Conservation (phyloP, 2,888 invertebrate species). For the Flexamia atlantica region DNA sequence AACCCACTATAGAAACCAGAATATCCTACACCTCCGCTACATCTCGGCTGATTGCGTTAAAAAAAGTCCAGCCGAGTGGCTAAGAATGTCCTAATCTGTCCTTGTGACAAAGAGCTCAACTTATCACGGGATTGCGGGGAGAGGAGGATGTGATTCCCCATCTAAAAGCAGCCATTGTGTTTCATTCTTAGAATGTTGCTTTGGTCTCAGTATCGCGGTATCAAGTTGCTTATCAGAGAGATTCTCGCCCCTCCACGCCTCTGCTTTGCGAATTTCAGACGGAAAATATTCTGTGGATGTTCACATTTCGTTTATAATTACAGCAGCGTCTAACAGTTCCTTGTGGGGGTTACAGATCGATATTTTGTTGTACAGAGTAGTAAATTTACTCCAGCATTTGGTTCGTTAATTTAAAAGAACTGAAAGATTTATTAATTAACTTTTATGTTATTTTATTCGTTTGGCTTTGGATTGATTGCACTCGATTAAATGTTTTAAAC, state of each 20-base stretch:
- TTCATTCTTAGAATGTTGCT: slow-evolving; percentile 38
- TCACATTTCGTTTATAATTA: slow-evolving; percentile 25
- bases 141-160: slow-evolving; percentile 27
- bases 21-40: not conserved
- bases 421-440: no score
- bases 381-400: no score
- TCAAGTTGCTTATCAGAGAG: slow-evolving; percentile 38
- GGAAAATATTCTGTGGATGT: slow-evolving; percentile 18
- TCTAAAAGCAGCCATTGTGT: slow-evolving; percentile 46
- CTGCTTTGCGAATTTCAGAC: slow-evolving; percentile 13
- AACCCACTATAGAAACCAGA: not conserved
- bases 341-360: not conserved
- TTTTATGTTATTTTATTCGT: no score
- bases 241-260: not conserved
- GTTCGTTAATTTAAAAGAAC: no score
- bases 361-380: slow-evolving; percentile 1
- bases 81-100: slow-evolving; percentile 20
- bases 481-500: no score
- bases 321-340: not conserved
- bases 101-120: not conserved
- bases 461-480: no score
- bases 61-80: slow-evolving; percentile 11
- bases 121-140: slow-evolving; percentile 38
- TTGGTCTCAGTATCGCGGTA: slow-evolving; percentile 27
- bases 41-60: slow-evolving; percentile 1